Evolutionary conservation across 1,140 invertebrate species (phyloP).

Genomic region (Araneus ventricosus): DNA sequence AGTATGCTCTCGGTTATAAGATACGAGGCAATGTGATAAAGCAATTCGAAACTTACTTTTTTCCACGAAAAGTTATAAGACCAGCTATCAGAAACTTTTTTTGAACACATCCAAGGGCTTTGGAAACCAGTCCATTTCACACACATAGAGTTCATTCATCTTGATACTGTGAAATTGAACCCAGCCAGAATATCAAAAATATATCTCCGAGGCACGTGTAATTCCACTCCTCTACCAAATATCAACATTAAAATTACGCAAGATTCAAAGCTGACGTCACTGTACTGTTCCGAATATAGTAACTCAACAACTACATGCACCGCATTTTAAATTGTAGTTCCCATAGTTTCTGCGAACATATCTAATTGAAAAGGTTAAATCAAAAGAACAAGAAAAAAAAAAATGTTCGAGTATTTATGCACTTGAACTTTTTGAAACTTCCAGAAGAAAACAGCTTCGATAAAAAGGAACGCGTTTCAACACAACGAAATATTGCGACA

Average conservation of each 20-base stretch:
- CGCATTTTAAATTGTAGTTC: background rate
- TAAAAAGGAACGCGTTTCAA: background rate
- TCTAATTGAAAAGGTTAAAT: background rate
- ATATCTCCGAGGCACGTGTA: constrained; percentile 30
- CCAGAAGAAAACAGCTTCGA: background rate
- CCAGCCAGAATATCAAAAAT: background rate
- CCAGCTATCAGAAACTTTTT: background rate
- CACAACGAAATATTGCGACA: background rate
- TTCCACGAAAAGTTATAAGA: background rate
- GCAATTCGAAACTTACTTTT: background rate
- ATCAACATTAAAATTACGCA: constrained; percentile 3
- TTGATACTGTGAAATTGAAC: constrained; percentile 14
- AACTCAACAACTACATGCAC: background rate
- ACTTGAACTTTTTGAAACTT: background rate
- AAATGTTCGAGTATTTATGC: background rate
- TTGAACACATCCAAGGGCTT: background rate
- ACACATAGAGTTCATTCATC: constrained; percentile 9
- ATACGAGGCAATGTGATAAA: no score
- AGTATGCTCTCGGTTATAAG: no score
- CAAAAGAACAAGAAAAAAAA: background rate
- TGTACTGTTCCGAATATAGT: background rate
- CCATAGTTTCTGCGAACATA: background rate
- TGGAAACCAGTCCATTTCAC: background rate
- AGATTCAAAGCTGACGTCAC: background rate
- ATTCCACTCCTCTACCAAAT: constrained; percentile 6